These are phyloP conservation scores for Lagopus muta DNA, from an alignment of 2,113 vertebrate genomes.

Conservation along the genomic window DNA sequence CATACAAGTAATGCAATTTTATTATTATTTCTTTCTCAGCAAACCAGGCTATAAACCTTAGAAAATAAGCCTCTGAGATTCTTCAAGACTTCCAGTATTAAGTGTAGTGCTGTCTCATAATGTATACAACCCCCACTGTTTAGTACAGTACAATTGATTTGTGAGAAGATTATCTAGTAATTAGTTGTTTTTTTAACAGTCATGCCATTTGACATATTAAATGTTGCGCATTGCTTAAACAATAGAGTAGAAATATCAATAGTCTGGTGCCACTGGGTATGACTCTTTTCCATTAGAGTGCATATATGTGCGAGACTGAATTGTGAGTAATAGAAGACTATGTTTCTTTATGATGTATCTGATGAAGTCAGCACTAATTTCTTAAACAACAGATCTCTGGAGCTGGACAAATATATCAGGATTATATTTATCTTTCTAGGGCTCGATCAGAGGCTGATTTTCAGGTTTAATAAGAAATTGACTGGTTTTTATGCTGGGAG, in stretches of 20 bases:
- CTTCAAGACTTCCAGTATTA: neutral
- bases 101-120: neutral
- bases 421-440: conserved; percentile 50
- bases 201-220: conserved; percentile 63
- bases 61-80: neutral
- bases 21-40: neutral
- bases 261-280: conserved; percentile 63
- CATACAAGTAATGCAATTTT: neutral
- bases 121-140: neutral
- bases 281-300: conserved; percentile 64
- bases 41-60: neutral
- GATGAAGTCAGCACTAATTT: conserved; percentile 52
- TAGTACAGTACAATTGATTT: conserved; percentile 53
- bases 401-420: conserved; percentile 18
- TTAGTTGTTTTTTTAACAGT: conserved; percentile 44
- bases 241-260: conserved; percentile 59
- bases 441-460: conserved; percentile 41
- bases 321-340: conserved; percentile 43
- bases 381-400: conserved; percentile 35
- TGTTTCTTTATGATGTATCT: conserved; percentile 46
- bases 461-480: conserved; percentile 41
- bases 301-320: conserved; percentile 16
- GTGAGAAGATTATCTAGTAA: conserved; percentile 40
- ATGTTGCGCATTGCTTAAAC: conserved; percentile 60
- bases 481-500: conserved; percentile 32